Evolutionary conservation across 2,888 invertebrate species (phyloP).

Genomic region (Liodrosophila aerea): DNA sequence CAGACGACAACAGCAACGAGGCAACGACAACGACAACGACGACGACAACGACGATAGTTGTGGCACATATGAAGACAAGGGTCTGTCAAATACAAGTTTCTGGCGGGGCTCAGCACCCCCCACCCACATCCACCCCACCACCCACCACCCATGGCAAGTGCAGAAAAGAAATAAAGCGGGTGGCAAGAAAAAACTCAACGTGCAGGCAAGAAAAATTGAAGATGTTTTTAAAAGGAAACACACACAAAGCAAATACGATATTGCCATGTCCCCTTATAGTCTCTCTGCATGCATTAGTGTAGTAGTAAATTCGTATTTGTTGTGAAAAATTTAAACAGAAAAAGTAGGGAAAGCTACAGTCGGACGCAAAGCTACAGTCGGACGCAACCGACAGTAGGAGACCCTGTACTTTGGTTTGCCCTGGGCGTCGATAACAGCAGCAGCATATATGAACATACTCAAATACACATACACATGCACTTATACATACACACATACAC

Average conservation of each 20-base stretch:
- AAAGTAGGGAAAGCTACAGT: too few relatives aligned
- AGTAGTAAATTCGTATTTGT: too few relatives aligned
- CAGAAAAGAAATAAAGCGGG: slow-evolving; percentile 10
- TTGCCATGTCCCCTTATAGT: slow-evolving; percentile 29
- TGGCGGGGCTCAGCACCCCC: slow-evolving; percentile 54
- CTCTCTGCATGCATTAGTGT: slow-evolving; percentile 4
- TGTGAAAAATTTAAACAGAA: too few relatives aligned
- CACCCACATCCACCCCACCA: not conserved
- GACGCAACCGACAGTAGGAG: too few relatives aligned
- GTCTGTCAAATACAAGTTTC: slow-evolving; percentile 77
- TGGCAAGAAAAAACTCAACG: slow-evolving; percentile 29
- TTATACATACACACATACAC: too few relatives aligned
- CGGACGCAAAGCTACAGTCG: too few relatives aligned
- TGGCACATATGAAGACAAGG: slow-evolving; percentile 77
- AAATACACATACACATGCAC: too few relatives aligned
- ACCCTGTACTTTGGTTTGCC: too few relatives aligned
- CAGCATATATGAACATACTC: too few relatives aligned
- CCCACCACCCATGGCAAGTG: not conserved
- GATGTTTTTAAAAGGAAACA: slow-evolving; percentile 70
- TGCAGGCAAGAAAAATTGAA: slow-evolving; percentile 70
- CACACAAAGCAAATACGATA: slow-evolving; percentile 40
- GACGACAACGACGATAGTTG: slow-evolving; percentile 55
- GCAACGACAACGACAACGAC: slow-evolving; percentile 38
- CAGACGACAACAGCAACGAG: slow-evolving; percentile 16
- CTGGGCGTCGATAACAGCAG: too few relatives aligned